A percentile compares a stretch with the other conserved stretches of the same genome.
Evolutionary conservation across 2,888 invertebrate species (phyloP).

Genomic region (Pyrrhosoma nymphula): DNA sequence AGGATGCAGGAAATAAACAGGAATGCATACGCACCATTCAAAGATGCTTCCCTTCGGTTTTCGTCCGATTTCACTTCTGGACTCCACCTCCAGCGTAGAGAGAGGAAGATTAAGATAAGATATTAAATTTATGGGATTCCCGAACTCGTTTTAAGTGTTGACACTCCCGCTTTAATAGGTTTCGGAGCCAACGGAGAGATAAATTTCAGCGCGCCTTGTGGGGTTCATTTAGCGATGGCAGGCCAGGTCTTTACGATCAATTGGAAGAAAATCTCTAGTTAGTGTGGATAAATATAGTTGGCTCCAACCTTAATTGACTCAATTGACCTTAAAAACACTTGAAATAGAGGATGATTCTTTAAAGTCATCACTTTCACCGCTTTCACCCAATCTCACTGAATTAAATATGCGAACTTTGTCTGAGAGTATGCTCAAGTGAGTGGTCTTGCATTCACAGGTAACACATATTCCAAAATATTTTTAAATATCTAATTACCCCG

Average conservation of each 20-base stretch:
- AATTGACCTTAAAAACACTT: neutral
- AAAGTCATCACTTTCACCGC: no score
- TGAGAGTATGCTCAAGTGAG: no score
- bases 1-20: neutral
- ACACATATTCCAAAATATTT: no score
- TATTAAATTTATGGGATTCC: neutral
- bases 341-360: no score
- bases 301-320: neutral
- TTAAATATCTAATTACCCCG: no score
- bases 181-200: neutral
- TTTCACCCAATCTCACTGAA: no score
- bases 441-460: no score
- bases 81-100: no score
- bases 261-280: neutral
- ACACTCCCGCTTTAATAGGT: neutral
- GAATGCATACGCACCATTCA: neutral
- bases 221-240: neutral
- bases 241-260: neutral
- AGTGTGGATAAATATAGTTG: neutral
- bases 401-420: no score
- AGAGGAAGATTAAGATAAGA: neutral
- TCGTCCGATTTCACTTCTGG: neutral
- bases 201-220: neutral
- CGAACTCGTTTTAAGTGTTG: neutral
- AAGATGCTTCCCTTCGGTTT: neutral